Conservation (phyloP, 2,113 vertebrate genomes). For the Pseudonaja textilis region DNA sequence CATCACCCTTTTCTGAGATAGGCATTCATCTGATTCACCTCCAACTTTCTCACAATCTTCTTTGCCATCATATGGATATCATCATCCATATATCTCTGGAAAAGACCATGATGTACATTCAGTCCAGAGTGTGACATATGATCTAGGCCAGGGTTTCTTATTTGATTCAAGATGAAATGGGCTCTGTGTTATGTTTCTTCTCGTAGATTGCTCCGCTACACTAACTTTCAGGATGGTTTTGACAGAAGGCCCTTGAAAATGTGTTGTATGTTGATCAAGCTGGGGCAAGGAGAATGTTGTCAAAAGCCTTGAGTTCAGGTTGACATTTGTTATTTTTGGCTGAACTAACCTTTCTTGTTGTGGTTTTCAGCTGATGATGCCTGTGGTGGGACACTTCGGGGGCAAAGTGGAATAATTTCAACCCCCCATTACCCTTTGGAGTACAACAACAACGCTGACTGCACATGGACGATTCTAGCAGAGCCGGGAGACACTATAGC, state of each 20-base stretch:
- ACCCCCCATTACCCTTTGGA: slow-evolving; percentile 93
- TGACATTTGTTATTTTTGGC: accelerated
- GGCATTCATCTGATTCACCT: neutral
- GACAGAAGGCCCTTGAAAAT: neutral
- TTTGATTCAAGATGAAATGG: neutral
- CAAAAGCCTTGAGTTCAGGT: neutral
- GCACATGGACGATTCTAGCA: slow-evolving; percentile 96
- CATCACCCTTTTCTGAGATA: neutral
- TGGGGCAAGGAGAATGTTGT: too few relatives aligned
- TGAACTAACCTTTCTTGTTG: neutral
- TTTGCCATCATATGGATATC: neutral
- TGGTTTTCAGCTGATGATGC: slow-evolving; percentile 84
- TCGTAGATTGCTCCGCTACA: neutral
- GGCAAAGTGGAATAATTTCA: slow-evolving; percentile 94
- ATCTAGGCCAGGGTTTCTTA: neutral
- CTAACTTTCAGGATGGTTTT: too few relatives aligned
- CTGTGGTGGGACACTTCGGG: slow-evolving; percentile 92
- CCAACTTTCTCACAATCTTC: neutral
- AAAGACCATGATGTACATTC: neutral
- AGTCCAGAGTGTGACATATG: neutral
- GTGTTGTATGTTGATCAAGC: neutral
- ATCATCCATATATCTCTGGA: neutral
- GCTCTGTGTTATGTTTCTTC: neutral
- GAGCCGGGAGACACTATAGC: slow-evolving; percentile 98
- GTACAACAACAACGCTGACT: slow-evolving; percentile 95